Evolutionary conservation across 1,140 invertebrate species (phyloP), one percentile per base, ranked within the genome.

Genomic region (Drosophila watanabei): DNA sequence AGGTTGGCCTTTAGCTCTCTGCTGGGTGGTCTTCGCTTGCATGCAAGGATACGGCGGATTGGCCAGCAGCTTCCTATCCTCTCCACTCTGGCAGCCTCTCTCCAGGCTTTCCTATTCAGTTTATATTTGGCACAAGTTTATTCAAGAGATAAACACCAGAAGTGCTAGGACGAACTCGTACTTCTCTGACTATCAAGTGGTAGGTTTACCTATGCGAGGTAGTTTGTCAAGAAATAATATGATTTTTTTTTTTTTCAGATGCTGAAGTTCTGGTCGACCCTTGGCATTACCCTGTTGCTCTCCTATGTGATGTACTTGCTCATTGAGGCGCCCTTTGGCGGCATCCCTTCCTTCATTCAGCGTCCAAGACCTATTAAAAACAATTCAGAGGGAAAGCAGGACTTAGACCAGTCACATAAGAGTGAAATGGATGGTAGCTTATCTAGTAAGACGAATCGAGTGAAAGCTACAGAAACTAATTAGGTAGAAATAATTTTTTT

Each of bases 1-100:
- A 4, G 91, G 33, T 45, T 97, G 96, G 95, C 94, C 94, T 0
- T 3, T 95, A 0, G 94, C 93, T 0, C 43, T 97, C 5, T 93
- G 94, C 1, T 97, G 96, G 96, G 93, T 97, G 2, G 94, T 97
- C 10, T 95, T 96, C 48, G 95, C 95, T 3, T 96, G 96, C 75
- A 92, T 94, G 13, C 94, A 94, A 59, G 95, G 95, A 46, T 95
- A 95, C 85, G 96, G 95, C 78, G 96, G 94, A 73, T 89, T 93
- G 24, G 92, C 94, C 28, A 94, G 94, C 60, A 93, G 91, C 83
- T 93, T 94, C 13, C 49, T 94, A 5, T 93, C 93, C 4, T 80
- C 93, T 14, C 64, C 80, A 9, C 59, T 94, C 20, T 95, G 94
- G 94, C 94, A 95, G 72, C 71, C 94, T 0, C 78, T 94, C 0